Percentiles rank a stretch among this genome's conserved stretches.
These are phyloP conservation scores for Lethenteron camtschaticum DNA, from an alignment of 2,113 vertebrate genomes.

Conservation along the genomic window DNA sequence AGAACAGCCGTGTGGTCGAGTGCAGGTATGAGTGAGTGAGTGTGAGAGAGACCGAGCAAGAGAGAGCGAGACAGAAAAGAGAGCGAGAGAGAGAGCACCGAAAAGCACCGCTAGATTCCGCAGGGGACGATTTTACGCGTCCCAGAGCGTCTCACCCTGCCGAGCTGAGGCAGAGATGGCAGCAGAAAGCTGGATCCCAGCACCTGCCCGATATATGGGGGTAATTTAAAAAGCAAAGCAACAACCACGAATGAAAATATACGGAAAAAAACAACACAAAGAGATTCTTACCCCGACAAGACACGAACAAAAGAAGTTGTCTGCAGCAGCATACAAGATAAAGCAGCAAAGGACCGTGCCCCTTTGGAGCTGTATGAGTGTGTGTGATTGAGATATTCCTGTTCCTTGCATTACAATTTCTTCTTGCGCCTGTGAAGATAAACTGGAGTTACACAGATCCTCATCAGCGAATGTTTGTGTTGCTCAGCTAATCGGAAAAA, in stretches of 20 bases:
- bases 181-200: background rate
- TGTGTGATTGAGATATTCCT: no score
- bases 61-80: background rate
- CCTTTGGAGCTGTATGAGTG: no score
- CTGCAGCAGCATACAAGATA: no score
- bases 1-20: constrained; percentile 1
- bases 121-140: background rate
- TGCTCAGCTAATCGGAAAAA: no score
- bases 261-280: no score
- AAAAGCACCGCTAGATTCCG: background rate
- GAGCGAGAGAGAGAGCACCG: background rate
- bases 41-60: background rate
- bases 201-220: background rate
- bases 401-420: no score
- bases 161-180: constrained; percentile 2
- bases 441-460: no score
- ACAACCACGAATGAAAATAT: background rate
- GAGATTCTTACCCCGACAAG: no score
- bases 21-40: constrained; percentile 2
- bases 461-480: no score
- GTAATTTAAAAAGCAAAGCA: background rate
- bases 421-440: no score
- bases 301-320: no score
- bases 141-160: background rate
- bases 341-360: no score